phyloP scores from a whole-genome alignment of 2,797 vertebrate species.

The Melanogrammus aeglefinus region DNA sequence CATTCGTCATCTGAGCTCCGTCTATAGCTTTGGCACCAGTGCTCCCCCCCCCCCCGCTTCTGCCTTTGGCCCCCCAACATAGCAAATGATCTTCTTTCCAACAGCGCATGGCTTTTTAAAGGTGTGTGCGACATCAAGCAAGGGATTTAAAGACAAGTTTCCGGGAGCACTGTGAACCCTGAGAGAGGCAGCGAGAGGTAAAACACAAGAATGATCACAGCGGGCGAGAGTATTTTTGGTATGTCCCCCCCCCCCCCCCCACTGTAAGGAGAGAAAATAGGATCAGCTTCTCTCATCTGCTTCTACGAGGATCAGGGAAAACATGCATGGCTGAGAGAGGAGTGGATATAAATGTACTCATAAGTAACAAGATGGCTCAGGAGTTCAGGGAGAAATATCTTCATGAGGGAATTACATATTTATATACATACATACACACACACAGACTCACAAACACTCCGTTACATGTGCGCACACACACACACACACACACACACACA shows the following conservation, averaged over 20 bases:
- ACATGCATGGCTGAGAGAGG: not conserved
- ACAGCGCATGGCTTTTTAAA: slow-evolving; percentile 4
- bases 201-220: slow-evolving; percentile 53
- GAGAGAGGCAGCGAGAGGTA: slow-evolving; percentile 28
- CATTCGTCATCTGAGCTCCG: slow-evolving; percentile 15
- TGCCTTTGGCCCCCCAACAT: not conserved
- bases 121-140: slow-evolving; percentile 14
- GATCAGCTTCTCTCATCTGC: not conserved
- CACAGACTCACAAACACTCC: no score
- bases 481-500: no score
- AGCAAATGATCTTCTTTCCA: slow-evolving; percentile 19
- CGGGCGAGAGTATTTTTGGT: slow-evolving; percentile 42
- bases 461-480: no score
- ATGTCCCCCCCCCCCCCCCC: slow-evolving; percentile 3
- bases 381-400: not conserved
- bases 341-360: not conserved
- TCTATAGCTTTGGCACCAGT: not conserved
- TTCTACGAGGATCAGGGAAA: slow-evolving; percentile 1
- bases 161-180: slow-evolving; percentile 38
- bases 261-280: slow-evolving; percentile 20
- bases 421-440: no score
- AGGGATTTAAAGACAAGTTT: slow-evolving; percentile 28
- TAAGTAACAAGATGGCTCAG: not conserved
- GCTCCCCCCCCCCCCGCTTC: no score
- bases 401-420: not conserved